Base-by-base conservation (phyloP, 1,140 invertebrate genomes). In the Ceratoteleas bidentatus region DNA sequence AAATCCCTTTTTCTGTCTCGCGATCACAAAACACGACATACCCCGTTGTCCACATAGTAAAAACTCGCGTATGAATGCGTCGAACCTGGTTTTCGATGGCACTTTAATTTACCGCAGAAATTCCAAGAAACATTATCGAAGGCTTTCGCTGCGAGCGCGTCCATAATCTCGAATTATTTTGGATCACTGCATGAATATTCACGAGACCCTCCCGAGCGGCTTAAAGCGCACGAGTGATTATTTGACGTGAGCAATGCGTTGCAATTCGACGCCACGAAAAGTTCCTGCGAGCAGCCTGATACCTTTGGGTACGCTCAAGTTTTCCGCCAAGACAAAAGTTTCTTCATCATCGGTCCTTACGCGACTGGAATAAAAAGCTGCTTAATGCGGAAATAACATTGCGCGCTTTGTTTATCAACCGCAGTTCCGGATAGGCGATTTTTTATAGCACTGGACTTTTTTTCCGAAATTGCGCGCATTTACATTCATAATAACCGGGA, bases 111-210 rank as follows among this genome's bases (percentile, higher is more conserved):
- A n/a, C 57, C 47, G 16, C 32, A 10, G 36, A 75, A 81, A 56
- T 77, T 53, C 57, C 16, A 36, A 43, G 57, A 78, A 76, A 61
- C 74, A 78, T 61, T 62, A 72, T 73, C 49, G 69, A 33, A 56
- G 75, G 75, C 78, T 77, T 64, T 68, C 68, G 45, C 75, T 49
- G 64, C 38, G 64, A 62, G 70, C 47, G 69, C 69, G 69, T 54
- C 69, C 69, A 75, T 70, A 78, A 79, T 79, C 81, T 75, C 49
- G 81, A 83, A 83, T 83, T 83, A 83, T 83, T 83, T 83, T 56
- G 62, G 81, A 79, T 80, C 69, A 62, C 61, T 57, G 66, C 83
- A 85, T 86, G 85, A 86, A 86, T 86, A 85, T 86, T 83, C 82
- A 86, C 82, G 45, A 75, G 80, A 64, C 69, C 56, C 47, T 74